Evolutionary conservation across 2,113 vertebrate species (phyloP), one percentile per base, ranked within the genome.

Genomic region (Climacteris rufus): DNA sequence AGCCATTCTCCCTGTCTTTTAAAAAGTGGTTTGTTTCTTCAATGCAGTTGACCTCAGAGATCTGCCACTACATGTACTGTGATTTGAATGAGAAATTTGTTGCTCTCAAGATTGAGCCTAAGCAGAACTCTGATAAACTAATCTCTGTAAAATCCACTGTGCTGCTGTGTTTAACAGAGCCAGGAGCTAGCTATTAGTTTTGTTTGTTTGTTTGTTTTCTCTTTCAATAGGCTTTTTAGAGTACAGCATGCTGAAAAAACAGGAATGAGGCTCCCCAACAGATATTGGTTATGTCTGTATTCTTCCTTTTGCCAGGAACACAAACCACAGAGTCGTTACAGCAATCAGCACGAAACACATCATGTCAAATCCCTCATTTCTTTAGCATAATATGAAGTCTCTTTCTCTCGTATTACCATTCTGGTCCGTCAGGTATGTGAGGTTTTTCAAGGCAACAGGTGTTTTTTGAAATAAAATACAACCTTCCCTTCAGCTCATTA

Each of bases 401-500:
- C 20, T 72, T 85, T 95, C 87, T 98, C 96, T 97, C 96, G 77
- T 57, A 94, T 98, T 98, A 97, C 97, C 94, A 90, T 94, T 93
- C 94, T 94, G 97, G 69, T 91, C 95, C 63, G 16, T 97, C 97
- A 98, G 98, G 97, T 98, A 98, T 97, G 97, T 90, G 95, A 96
- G 94, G 50, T 90, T 90, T 96, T 87, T 87, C 96, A 79, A 94
- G 93, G 94, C 97, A 98, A 98, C 98, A 98, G 98, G 98, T 98
- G 98, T 95, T 97, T 98, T 97, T 88, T 97, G 97, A 98, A 98
- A 98, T 97, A 96, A 97, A 97, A 98, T 97, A 97, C 96, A 97
- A 89, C 86, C 89, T 95, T 93, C 93, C 83, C 93, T 97, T 96
- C 93, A 97, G 97, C 82, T 96, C 63, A 96, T 97, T 95, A 84